These are phyloP conservation scores for Melozone crissalis DNA, from an alignment of 2,113 vertebrate genomes.

Conservation along the genomic window DNA sequence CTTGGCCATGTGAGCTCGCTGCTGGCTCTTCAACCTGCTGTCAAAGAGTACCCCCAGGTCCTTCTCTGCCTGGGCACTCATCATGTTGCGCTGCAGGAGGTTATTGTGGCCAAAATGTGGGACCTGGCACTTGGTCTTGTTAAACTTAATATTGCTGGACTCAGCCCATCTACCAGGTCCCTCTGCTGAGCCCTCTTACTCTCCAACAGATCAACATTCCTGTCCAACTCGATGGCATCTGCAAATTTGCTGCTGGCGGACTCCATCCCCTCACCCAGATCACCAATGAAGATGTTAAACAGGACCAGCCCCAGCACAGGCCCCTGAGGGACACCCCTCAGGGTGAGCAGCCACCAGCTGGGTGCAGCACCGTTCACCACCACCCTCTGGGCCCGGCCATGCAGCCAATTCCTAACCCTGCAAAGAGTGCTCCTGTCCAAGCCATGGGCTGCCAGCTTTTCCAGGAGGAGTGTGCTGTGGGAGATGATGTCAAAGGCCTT, in stretches of 20 bases:
- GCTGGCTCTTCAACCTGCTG: not conserved
- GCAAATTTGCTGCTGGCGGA: not conserved
- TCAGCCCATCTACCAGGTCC: not conserved
- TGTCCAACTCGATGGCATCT: not conserved
- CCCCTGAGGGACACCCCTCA: not conserved
- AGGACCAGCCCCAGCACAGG: not conserved
- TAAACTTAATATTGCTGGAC: not conserved
- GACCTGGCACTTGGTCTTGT: not conserved
- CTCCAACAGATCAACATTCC: not conserved
- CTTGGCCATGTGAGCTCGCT: rapidly evolving
- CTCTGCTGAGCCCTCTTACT: not conserved
- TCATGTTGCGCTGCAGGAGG: not conserved
- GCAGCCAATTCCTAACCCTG: not conserved
- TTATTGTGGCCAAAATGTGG: not conserved
- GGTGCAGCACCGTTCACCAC: not conserved
- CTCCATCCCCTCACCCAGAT: not conserved
- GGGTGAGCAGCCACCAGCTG: not conserved
- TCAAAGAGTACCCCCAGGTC: no score
- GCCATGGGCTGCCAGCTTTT: not conserved
- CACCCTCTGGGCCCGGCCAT: rapidly evolving
- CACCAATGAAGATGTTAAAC: not conserved
- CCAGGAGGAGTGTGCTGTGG: not conserved
- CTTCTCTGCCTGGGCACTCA: not conserved
- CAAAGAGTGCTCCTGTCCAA: not conserved
- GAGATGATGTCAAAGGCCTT: not conserved